Percentiles rank a stretch among this genome's conserved stretches.
Conservation (phyloP, 2,888 invertebrate genomes). For the Philereme vetulata region DNA sequence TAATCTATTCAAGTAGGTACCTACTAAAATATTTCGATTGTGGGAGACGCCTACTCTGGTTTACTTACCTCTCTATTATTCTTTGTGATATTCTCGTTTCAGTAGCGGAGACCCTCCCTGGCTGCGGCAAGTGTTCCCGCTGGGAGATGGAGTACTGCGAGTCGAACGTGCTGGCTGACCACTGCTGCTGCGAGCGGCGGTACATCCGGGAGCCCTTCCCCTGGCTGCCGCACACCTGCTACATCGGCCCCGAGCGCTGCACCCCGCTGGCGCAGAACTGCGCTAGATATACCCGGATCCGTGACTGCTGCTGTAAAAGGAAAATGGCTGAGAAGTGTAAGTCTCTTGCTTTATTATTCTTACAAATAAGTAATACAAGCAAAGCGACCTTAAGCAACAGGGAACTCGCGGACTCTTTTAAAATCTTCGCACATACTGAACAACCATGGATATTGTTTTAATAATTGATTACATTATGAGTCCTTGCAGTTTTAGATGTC, state of each 20-base stretch:
- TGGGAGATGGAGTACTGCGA: conserved; percentile 86
- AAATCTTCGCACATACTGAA: no score
- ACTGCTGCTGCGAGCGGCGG: conserved; percentile 83
- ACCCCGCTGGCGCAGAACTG: conserved; percentile 85
- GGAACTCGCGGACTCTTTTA: no score
- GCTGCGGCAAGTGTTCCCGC: conserved; percentile 85
- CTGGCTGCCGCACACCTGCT: conserved; percentile 88
- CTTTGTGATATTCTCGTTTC: conserved; percentile 18
- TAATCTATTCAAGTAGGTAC: no score
- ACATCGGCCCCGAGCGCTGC: conserved; percentile 85
- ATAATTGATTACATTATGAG: no score
- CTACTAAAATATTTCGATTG: no score
- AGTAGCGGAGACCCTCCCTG: conserved; percentile 64
- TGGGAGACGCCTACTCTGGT: no score
- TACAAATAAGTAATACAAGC: no score
- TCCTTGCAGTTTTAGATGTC: no score
- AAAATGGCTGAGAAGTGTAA: conserved; percentile 85
- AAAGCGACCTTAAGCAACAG: no score
- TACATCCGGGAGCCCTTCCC: conserved; percentile 86
- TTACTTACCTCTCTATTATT: no score
- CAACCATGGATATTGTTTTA: no score
- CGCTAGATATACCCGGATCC: conserved; percentile 84
- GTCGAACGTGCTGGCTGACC: conserved; percentile 81
- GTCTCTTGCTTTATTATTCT: conserved; percentile 39
- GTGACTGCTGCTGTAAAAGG: conserved; percentile 87